These are phyloP conservation scores for Elephas maximus DNA, from an alignment of 2,113 vertebrate genomes.

Conservation along the genomic window DNA sequence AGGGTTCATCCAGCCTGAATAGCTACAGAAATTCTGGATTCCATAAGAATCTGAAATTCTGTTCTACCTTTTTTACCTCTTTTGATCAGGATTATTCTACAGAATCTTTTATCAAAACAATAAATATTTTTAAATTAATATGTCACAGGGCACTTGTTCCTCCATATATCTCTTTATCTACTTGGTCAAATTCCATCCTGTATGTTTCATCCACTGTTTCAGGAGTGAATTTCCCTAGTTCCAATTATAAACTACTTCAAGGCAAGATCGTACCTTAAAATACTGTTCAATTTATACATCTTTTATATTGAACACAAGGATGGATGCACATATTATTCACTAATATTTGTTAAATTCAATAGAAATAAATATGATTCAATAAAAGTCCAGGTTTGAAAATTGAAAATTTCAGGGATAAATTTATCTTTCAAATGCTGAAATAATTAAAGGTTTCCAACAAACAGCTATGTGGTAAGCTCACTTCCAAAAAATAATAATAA, in stretches of 20 bases:
- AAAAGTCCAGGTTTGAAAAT: not conserved
- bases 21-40: too few species aligned
- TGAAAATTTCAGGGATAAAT: not conserved
- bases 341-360: constrained; percentile 42
- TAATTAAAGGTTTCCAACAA: constrained; percentile 40
- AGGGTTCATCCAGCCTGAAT: too few species aligned
- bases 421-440: not conserved
- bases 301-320: not conserved
- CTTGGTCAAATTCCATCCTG: constrained; percentile 10
- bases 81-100: too few species aligned
- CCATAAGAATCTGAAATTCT: too few species aligned
- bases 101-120: too few species aligned
- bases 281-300: not conserved
- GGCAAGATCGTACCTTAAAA: not conserved
- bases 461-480: not conserved
- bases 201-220: not conserved
- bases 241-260: not conserved
- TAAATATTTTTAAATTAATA: not conserved
- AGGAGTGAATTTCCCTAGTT: not conserved
- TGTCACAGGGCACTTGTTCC: not conserved
- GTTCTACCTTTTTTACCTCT: too few species aligned
- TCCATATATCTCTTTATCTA: not conserved
- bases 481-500: constrained; percentile 7
- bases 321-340: not conserved
- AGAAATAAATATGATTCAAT: constrained; percentile 10